Percentiles rank a stretch among this genome's conserved stretches.
phyloP scores from a whole-genome alignment of 2,113 vertebrate species.

The Apeltes quadracus region DNA sequence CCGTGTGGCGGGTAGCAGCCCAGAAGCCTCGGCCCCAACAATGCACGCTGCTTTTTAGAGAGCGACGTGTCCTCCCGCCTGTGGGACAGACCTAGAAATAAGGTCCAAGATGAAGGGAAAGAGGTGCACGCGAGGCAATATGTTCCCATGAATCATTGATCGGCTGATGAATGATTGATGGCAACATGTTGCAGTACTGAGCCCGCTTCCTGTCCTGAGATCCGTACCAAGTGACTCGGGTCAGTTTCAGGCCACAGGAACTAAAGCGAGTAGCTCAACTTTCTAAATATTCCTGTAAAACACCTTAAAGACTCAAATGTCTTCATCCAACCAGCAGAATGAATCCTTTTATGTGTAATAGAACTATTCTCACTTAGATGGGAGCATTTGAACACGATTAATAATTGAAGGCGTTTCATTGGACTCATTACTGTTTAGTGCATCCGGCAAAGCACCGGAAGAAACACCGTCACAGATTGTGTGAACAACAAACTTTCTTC shows the following conservation, averaged over 20 bases:
- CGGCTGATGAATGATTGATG: conserved; percentile 70
- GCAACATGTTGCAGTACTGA: conserved; percentile 59
- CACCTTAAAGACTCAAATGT: neutral
- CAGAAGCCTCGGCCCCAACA: conserved; percentile 26
- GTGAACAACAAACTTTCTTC: conserved; percentile 51
- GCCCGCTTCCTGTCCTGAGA: conserved; percentile 33
- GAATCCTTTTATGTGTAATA: too few relatives aligned
- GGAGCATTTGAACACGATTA: conserved; percentile 4
- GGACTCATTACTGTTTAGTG: neutral
- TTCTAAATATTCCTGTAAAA: neutral
- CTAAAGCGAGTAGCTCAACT: neutral
- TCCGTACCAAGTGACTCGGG: conserved; percentile 27
- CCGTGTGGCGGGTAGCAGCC: conserved; percentile 37
- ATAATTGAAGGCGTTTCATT: conserved; percentile 21
- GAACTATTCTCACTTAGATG: neutral
- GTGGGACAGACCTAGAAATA: conserved; percentile 26
- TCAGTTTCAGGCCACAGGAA: conserved; percentile 12
- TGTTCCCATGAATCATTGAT: conserved; percentile 71
- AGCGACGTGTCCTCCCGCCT: neutral
- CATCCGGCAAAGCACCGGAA: neutral
- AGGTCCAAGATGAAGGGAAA: conserved; percentile 43
- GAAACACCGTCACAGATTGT: conserved; percentile 44
- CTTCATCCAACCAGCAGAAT: neutral
- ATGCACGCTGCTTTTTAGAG: conserved; percentile 35
- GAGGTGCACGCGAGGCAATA: conserved; percentile 62